Percentiles rank a stretch among this genome's conserved stretches.
These are phyloP conservation scores for Drymodes brunneopygia DNA, from an alignment of 2,113 vertebrate genomes.

Conservation along the genomic window DNA sequence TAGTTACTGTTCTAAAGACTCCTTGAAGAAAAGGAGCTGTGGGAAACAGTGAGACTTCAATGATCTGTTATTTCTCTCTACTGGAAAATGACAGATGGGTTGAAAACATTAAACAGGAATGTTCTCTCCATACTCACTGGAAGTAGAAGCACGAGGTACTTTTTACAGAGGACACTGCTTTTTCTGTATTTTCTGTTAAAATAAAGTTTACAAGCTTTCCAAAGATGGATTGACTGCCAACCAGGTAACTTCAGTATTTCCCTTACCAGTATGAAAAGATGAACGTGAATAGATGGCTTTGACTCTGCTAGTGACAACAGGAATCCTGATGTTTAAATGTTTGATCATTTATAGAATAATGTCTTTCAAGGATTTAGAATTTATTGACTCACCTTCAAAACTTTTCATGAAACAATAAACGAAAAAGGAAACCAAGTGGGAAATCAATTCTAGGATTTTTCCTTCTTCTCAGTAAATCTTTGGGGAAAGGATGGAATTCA, in stretches of 20 bases:
- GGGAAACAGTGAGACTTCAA: neutral
- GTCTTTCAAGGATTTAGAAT: neutral
- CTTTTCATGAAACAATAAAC: neutral
- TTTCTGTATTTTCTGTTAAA: neutral
- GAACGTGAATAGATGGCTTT: neutral
- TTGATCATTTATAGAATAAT: neutral
- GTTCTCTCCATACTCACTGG: neutral
- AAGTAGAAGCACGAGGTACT: neutral
- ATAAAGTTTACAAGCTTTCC: neutral
- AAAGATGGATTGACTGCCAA: neutral
- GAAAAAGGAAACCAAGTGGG: neutral
- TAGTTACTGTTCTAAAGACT: neutral
- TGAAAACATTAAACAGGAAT: neutral
- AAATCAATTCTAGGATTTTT: neutral
- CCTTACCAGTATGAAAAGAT: neutral
- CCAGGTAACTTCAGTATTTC: neutral
- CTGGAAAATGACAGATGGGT: neutral
- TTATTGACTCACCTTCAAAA: neutral
- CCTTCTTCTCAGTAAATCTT: neutral
- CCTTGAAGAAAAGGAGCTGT: neutral
- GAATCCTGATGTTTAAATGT: neutral
- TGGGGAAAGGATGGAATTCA: neutral
- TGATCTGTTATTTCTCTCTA: neutral
- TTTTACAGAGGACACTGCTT: neutral
- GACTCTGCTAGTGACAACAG: neutral